Evolutionary conservation across 2,113 vertebrate genomes (phyloP).

Genomic region (Saccopteryx leptura): DNA sequence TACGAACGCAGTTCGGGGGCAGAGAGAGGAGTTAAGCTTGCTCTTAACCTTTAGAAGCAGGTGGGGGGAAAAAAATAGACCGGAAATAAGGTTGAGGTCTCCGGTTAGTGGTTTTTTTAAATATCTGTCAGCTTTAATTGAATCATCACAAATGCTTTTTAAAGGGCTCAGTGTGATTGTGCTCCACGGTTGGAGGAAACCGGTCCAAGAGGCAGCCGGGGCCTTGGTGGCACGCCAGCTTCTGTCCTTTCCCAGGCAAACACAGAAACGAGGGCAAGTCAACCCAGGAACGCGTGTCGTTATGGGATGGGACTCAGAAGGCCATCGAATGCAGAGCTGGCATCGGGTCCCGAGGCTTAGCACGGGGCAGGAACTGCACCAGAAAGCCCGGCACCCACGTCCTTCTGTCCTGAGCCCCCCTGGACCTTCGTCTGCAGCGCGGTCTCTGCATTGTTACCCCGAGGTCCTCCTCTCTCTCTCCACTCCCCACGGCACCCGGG

Average conservation of each 20-base stretch:
- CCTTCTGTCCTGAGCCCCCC: background rate
- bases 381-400: background rate
- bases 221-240: slow-evolving; percentile 80
- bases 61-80: background rate
- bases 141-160: slow-evolving; percentile 79
- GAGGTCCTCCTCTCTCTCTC: background rate
- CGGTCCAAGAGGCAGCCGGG: slow-evolving; percentile 80
- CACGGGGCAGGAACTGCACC: background rate
- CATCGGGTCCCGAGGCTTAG: background rate
- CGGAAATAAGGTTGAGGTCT: slow-evolving; percentile 75
- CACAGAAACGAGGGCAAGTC: slow-evolving; percentile 62
- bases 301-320: slow-evolving; percentile 58
- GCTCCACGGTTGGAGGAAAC: slow-evolving; percentile 70
- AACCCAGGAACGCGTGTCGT: slow-evolving; percentile 50
- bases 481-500: background rate
- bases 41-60: slow-evolving; percentile 75
- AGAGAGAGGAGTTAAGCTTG: slow-evolving; percentile 63
- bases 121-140: slow-evolving; percentile 86
- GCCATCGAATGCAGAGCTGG: slow-evolving; percentile 48
- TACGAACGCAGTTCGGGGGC: background rate
- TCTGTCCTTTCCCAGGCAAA: slow-evolving; percentile 77
- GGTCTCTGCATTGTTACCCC: background rate
- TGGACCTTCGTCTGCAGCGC: background rate
- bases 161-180: slow-evolving; percentile 78
- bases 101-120: slow-evolving; percentile 72